Evolutionary conservation across 2,113 vertebrate species (phyloP).

Genomic region (Syrrhaptes paradoxus): DNA sequence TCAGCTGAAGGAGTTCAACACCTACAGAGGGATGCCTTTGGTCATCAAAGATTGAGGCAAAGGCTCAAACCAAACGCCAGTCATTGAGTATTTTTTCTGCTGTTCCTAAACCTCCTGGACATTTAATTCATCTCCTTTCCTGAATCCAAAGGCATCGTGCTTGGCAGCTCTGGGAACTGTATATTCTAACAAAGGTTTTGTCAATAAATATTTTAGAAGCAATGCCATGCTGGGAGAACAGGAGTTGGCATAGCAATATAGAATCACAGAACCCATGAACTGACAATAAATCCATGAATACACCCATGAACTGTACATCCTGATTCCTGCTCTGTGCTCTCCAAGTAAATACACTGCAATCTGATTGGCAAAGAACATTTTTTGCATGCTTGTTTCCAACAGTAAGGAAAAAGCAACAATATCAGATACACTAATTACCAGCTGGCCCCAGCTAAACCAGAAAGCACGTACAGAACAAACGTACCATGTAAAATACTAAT

Average conservation of each 20-base stretch:
- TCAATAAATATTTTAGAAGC: neutral
- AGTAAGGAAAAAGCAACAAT: neutral
- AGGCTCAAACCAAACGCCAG: neutral
- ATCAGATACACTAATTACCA: neutral
- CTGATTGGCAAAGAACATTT: neutral
- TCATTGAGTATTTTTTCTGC: neutral
- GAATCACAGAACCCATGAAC: too few species aligned
- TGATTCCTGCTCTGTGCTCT: neutral
- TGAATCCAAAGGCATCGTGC: neutral
- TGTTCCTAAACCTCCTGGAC: neutral
- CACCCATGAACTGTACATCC: neutral
- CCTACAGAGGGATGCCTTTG: neutral
- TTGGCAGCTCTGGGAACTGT: neutral
- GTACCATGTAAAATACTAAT: neutral
- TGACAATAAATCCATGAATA: too few species aligned
- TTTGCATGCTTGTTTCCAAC: neutral
- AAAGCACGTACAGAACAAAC: neutral
- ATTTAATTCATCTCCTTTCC: neutral
- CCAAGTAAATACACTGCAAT: neutral
- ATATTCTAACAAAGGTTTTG: neutral
- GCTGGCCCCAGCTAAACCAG: neutral
- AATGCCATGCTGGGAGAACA: neutral
- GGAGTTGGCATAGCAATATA: neutral
- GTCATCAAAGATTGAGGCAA: neutral
- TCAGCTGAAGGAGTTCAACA: conserved; percentile 12